Evolutionary conservation across 2,113 vertebrate species (phyloP), one percentile per base, ranked within the genome.

Genomic region (Coryphaenoides rupestris): DNA sequence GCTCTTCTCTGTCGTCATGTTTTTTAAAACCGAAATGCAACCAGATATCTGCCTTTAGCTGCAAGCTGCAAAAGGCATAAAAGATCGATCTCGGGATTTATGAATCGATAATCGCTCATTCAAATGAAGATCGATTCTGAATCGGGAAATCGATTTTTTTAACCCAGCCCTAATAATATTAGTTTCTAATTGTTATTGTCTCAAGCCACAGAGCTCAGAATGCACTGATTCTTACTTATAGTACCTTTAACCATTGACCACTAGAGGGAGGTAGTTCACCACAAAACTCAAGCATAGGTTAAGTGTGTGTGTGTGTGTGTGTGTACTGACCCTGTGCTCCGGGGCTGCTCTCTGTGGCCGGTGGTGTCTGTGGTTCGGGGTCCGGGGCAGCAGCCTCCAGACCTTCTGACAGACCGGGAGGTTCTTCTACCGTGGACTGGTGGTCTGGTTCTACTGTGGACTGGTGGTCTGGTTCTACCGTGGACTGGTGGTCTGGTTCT

Each of bases 361-460:
- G 10, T n/a, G 74, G 72, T 3, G 24, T 61, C 55, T 63, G 52
- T 17, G 71, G 2, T 76, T 70, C 81, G 46, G 70, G 53, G 59
- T 69, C 64, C 2, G 16, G 14, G 4, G 47, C 47, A 13, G 46
- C 46, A 3, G 46, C 2, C 1, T 49, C 17, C 47, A 16, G 47
- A 49, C 47, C 17, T 15, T 49, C 47, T n/a, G 47, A 15, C 14
- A n/a, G 47, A 40, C 10, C 2, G 0, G 28, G 16, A 14, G 70
- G 21, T 60, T 70, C 80, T 5, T 72, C 16, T 10, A 33, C n/a
- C n/a, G n/a, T n/a, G n/a, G n/a, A n/a, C n/a, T n/a, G 28, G 28
- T 17, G 52, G 5, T 53, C 52, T 53, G n/a, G n/a, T n/a, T n/a
- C n/a, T n/a, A n/a, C 7, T 19, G 19, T 17, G n/a, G 52, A 12